These are phyloP conservation scores for Verasper variegatus DNA, from an alignment of 2,113 vertebrate genomes.

Conservation along the genomic window DNA sequence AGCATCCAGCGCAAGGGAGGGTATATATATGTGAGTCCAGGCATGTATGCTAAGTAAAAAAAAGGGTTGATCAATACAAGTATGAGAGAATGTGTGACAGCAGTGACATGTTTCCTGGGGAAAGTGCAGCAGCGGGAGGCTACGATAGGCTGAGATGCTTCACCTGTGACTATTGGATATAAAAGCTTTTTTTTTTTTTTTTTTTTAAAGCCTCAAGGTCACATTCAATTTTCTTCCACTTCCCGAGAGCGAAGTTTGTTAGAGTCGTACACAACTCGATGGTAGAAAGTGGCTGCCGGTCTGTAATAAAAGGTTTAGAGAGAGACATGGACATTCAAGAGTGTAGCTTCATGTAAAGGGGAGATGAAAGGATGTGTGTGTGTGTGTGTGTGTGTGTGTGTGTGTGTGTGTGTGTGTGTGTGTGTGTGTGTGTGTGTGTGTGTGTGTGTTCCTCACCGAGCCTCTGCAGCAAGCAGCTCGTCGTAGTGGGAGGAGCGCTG, in stretches of 20 bases:
- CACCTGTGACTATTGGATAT: not conserved
- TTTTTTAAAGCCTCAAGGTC: slow-evolving; percentile 47
- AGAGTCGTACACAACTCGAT: slow-evolving; percentile 45
- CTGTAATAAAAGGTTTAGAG: not conserved
- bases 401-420: too few relatives aligned
- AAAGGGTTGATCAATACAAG: not conserved
- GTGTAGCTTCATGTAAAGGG: not conserved
- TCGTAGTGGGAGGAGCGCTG: slow-evolving; percentile 97
- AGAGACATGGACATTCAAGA: not conserved
- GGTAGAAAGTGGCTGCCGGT: not conserved
- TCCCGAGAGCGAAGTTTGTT: slow-evolving; percentile 34
- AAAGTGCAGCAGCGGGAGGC: slow-evolving; percentile 11
- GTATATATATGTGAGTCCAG: slow-evolving; percentile 22
- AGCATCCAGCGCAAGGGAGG: slow-evolving; percentile 20
- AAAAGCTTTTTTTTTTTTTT: not conserved
- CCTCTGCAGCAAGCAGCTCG: slow-evolving; percentile 93
- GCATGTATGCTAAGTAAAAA: slow-evolving; percentile 4
- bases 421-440: not conserved
- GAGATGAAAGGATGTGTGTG: not conserved
- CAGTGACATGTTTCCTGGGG: slow-evolving; percentile 3
- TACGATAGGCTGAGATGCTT: not conserved
- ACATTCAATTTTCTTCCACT: slow-evolving; percentile 18
- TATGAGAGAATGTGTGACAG: slow-evolving; percentile 23
- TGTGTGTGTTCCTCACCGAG: slow-evolving; percentile 84
- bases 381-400: not conserved